phyloP scores from a whole-genome alignment of 2,113 vertebrate species.

The Delphinapterus leucas region DNA sequence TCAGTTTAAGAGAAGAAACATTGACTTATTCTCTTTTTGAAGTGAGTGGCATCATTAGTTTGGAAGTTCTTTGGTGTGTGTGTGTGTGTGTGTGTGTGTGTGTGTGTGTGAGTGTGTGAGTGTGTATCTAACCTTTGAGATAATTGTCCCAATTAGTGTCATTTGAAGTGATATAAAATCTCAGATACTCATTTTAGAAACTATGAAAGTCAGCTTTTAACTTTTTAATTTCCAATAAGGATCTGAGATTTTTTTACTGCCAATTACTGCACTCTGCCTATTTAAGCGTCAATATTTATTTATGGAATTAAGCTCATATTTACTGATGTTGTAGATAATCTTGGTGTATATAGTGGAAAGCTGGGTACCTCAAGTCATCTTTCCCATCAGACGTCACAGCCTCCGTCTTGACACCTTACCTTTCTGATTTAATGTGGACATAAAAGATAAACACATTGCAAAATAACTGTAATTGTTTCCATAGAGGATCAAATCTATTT shows the following conservation, averaged over 20 bases:
- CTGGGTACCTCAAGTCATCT: too few relatives aligned
- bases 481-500: neutral
- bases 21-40: neutral
- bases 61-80: neutral
- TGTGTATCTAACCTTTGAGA: neutral
- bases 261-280: neutral
- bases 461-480: neutral
- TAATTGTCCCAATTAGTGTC: neutral
- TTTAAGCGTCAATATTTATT: neutral
- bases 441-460: neutral
- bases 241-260: neutral
- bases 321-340: too few relatives aligned
- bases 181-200: neutral
- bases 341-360: accelerated
- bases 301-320: neutral
- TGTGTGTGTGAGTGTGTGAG: too few relatives aligned
- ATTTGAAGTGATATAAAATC: neutral
- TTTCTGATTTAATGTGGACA: neutral
- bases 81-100: too few relatives aligned
- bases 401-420: neutral
- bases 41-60: neutral
- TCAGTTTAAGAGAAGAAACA: neutral
- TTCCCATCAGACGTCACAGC: neutral
- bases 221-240: neutral
- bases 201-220: neutral